Evolutionary conservation across 1,140 invertebrate genomes (phyloP), one percentile per base, ranked within the genome.

Genomic region (Andrena cerasifolii): DNA sequence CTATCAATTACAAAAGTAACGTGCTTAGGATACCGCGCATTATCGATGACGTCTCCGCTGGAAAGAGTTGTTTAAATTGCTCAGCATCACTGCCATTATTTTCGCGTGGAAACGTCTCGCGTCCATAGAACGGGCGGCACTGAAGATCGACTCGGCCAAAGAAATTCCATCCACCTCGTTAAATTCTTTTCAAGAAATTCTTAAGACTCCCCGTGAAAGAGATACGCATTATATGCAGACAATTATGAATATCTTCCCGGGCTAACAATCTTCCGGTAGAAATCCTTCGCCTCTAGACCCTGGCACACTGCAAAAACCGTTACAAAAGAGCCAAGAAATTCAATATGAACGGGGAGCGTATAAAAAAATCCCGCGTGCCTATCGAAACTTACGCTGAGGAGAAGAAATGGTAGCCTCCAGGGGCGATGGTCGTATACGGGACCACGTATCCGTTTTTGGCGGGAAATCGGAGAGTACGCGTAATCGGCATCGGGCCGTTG

Each of bases 161-260:
- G 24, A 40, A 61, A 58, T 47, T 36, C 40, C 31, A 49, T 33
- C 12, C 10, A 68, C 31, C 43, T 68, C 65, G 43, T 59, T 73
- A 73, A 24, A 73, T 36, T 28, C 47, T 51, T 68, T 61, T 43
- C 33, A 21, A 40, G 47, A 28, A 63, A 65, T 73, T 73, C 59
- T 65, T 43, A 73, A 75, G 53, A 16, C 24, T 76, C 53, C 49
- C 12, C 31, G 43, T 68, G 45, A 47, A 76, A 76, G 56, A 36
- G 63, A 58, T n/a, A n/a, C 18, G 31, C n/a, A 68, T 76, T 76
- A 58, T 49, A 18, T 16, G 43, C 21, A n/a, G 65, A 59, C 56
- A 76, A 68, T 76, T 76, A 33, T 28, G 43, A 68, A 58, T 68
- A 68, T 68, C 47, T 59, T 68, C 24, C 31, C 53, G 21, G 21